Base-by-base conservation (phyloP, 2,888 invertebrate genomes). In the Diloba caeruleocephala region DNA sequence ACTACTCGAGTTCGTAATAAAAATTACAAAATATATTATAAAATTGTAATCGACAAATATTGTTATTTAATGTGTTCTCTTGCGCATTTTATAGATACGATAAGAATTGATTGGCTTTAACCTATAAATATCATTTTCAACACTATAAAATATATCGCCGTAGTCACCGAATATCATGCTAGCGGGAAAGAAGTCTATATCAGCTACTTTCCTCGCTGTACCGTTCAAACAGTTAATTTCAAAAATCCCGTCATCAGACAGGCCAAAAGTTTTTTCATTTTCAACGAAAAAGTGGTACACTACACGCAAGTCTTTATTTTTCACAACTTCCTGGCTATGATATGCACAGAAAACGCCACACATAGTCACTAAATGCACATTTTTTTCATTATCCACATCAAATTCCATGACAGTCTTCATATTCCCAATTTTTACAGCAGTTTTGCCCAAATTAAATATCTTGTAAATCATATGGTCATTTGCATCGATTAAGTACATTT, bases 151-250 rank as follows among this genome's bases (percentile, higher is more conserved):
- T 60, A 92, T 84, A 48, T 92, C 92, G 0, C 92, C 92, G 15
- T 92, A 90, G 44, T 92, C 92, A 0, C 92, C 92, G 37, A 87
- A 87, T 2, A 85, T 81, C 13, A 92, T 85, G 44, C 92, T 89
- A 33, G 76, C 70, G 0, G 91, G 87, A 6, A 66, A 70, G 44
- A 91, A 91, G 44, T 83, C 64, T 33, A 92, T 39, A 41, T 77
- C 70, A 0, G 87, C 82, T 0, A 89, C 65, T 57, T 77, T 86
- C 0, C 43, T 77, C 0, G 92, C 90, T 0, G 89, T 91, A 0
- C 92, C 92, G 17, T 91, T 89, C 0, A 25, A 51, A 68, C 92
- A 92, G 59, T 89, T 58, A 1, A 92, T 82, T 61, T 87, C 82
- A 41, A 82, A 87, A 1, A 92, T 64, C 0, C 86, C 88, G 12